Percentiles rank a stretch among this genome's conserved stretches.
phyloP scores from a whole-genome alignment of 2,888 invertebrate species.

The Idaea aversata region DNA sequence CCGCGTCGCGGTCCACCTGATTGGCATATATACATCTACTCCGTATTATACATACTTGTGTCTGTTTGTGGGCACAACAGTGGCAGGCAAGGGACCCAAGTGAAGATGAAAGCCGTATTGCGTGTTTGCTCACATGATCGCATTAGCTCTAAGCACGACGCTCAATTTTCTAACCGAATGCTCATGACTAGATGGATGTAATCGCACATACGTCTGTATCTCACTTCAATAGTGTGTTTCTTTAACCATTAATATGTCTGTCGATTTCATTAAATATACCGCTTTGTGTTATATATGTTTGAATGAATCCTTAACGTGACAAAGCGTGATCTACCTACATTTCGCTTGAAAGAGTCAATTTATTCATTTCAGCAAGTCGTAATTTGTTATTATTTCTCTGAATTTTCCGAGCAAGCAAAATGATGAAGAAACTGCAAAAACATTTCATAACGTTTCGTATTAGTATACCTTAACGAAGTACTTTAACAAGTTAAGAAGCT shows the following conservation, averaged over 20 bases:
- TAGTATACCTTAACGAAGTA: constrained; percentile 7
- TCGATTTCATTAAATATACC: no score
- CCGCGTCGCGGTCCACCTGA: constrained; percentile 20
- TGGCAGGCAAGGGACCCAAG: constrained; percentile 54
- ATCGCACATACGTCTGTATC: constrained; percentile 61
- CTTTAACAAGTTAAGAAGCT: constrained; percentile 50
- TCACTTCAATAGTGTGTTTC: constrained; percentile 64
- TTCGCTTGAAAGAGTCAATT: no score
- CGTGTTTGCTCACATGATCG: constrained; percentile 77
- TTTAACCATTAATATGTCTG: constrained; percentile 29
- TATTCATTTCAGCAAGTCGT: no score
- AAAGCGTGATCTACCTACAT: no score
- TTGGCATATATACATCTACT: constrained; percentile 6
- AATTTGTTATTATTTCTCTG: neutral
- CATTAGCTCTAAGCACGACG: constrained; percentile 73
- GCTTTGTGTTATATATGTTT: no score
- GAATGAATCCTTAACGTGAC: no score
- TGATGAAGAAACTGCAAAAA: neutral
- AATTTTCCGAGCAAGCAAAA: neutral
- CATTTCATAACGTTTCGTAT: neutral
- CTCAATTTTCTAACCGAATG: constrained; percentile 73
- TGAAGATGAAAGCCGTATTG: constrained; percentile 77
- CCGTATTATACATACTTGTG: constrained; percentile 19
- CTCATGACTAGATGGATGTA: constrained; percentile 68
- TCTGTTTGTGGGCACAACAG: constrained; percentile 40